Evolutionary conservation across 2,888 invertebrate species (phyloP).

Genomic region (Clepsis dumicolana): DNA sequence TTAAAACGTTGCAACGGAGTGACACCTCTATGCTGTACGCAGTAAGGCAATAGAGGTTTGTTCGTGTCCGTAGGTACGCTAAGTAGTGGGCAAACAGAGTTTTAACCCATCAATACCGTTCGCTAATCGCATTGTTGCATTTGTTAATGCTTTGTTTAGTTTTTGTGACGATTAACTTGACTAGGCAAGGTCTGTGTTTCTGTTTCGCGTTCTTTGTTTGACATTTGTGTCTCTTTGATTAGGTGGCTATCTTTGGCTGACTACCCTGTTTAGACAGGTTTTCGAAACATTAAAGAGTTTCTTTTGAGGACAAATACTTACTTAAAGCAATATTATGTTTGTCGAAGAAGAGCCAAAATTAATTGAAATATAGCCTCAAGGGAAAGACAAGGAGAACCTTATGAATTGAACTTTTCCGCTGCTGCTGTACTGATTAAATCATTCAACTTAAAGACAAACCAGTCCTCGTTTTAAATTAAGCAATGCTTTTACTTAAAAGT

Average conservation of each 20-base stretch:
- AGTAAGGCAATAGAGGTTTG: slow-evolving; percentile 15
- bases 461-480: slow-evolving; percentile 23
- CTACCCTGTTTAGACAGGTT: no score
- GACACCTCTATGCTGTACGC: slow-evolving; percentile 7
- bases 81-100: slow-evolving; percentile 43
- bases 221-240: no score
- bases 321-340: no score
- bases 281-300: no score
- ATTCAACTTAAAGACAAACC: slow-evolving; percentile 7
- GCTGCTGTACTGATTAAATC: neutral
- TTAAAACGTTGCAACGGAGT: slow-evolving; percentile 18
- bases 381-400: neutral
- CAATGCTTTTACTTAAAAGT: slow-evolving; percentile 38
- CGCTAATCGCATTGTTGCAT: slow-evolving; percentile 47
- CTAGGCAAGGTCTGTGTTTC: neutral
- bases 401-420: neutral
- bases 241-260: no score
- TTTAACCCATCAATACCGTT: slow-evolving; percentile 52
- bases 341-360: no score
- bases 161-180: slow-evolving; percentile 14
- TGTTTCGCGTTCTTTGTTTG: neutral
- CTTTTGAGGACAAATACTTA: no score
- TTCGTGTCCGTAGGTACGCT: slow-evolving; percentile 23
- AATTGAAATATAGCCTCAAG: neutral
- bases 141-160: slow-evolving; percentile 1